A percentile compares a stretch with the other conserved stretches of the same genome.
Conservation (phyloP, 2,113 vertebrate genomes). For the Sorex fumeus region DNA sequence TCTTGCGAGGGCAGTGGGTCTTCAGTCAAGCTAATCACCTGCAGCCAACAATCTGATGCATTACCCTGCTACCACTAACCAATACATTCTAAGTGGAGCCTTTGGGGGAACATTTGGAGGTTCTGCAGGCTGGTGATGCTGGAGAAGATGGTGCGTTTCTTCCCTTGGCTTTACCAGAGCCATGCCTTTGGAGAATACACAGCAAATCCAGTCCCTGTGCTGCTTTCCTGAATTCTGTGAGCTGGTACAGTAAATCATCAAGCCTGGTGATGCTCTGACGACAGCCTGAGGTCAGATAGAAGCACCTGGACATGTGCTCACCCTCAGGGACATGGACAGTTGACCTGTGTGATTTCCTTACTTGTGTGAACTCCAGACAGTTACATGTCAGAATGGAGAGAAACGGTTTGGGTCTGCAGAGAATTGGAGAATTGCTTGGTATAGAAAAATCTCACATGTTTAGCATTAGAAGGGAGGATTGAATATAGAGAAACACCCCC, state of each 20-base stretch:
- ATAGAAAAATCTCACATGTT: conserved; percentile 7
- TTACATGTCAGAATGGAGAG: background rate
- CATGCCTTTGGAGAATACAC: background rate
- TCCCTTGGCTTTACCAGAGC: background rate
- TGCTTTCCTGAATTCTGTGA: background rate
- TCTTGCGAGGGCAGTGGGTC: background rate
- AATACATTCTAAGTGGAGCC: background rate
- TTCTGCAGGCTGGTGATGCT: background rate
- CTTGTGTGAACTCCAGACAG: background rate
- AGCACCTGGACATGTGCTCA: background rate
- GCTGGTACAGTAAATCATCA: background rate
- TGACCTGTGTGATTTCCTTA: background rate
- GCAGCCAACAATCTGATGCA: background rate
- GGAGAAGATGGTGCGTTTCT: background rate
- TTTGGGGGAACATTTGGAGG: background rate
- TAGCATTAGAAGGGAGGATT: background rate
- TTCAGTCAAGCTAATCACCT: background rate
- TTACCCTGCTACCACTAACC: background rate
- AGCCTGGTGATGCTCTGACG: background rate
- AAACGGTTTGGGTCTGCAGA: background rate
- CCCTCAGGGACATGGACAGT: background rate
- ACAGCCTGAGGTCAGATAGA: background rate
- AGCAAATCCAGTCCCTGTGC: background rate
- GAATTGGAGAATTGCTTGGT: background rate
- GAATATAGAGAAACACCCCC: background rate